These are phyloP conservation scores for Acomys russatus DNA, from an alignment of 2,797 vertebrate species.

Conservation along the genomic window DNA sequence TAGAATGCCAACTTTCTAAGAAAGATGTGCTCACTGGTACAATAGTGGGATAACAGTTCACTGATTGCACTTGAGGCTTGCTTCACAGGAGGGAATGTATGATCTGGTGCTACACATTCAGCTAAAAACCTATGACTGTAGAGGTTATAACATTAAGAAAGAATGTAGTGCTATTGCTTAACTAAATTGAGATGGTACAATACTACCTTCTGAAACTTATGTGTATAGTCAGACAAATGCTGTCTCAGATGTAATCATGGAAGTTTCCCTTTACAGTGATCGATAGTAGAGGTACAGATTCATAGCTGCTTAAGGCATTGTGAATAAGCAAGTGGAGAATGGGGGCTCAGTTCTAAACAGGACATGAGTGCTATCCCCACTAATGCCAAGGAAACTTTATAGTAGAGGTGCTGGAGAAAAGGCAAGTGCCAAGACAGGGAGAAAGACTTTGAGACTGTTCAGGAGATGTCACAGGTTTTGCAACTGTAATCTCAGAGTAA, in stretches of 20 bases:
- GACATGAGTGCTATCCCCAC: neutral
- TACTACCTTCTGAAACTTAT: neutral
- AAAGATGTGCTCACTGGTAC: neutral
- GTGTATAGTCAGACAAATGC: neutral
- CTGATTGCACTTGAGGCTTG: neutral
- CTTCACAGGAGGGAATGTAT: neutral
- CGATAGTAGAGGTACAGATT: neutral
- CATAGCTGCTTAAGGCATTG: neutral
- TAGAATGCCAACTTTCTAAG: neutral
- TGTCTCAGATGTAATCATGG: neutral
- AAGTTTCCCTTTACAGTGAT: neutral
- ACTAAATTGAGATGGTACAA: neutral
- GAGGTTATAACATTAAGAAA: neutral
- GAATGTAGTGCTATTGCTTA: neutral
- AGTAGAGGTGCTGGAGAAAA: neutral
- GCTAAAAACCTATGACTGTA: neutral
- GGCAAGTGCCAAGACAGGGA: neutral
- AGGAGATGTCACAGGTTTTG: neutral
- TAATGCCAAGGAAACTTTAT: neutral
- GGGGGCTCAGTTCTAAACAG: neutral
- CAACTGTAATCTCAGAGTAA: neutral
- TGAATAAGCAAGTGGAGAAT: neutral
- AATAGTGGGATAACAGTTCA: neutral
- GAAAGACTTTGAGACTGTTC: neutral
- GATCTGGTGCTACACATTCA: neutral